phyloP scores from a whole-genome alignment of 2,888 invertebrate species.

The Apocheima hispidaria region DNA sequence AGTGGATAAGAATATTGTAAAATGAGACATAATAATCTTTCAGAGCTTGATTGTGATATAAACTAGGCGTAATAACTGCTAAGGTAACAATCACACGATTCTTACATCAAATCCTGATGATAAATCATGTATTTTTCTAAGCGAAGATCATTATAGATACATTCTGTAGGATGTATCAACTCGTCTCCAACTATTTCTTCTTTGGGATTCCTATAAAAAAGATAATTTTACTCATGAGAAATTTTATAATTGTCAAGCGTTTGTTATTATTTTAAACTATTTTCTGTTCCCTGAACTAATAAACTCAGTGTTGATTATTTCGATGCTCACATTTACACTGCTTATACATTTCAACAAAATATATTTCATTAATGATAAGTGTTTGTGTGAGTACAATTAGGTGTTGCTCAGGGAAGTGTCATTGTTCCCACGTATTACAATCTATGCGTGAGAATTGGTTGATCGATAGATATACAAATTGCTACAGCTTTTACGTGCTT shows the following conservation, averaged over 20 bases:
- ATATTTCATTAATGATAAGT: background rate
- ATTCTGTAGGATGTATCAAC: constrained; percentile 55
- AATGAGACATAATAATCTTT: too few species aligned
- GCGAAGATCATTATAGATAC: constrained; percentile 75
- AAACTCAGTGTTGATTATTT: background rate
- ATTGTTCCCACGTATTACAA: constrained; percentile 6
- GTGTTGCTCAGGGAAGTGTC: constrained; percentile 12
- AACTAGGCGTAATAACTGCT: background rate
- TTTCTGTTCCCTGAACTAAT: background rate
- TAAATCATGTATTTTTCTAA: constrained; percentile 71
- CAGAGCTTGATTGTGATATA: too few species aligned
- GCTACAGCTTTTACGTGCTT: background rate
- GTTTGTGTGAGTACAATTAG: background rate
- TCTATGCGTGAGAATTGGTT: background rate
- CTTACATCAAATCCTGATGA: constrained; percentile 79
- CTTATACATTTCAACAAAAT: too few species aligned
- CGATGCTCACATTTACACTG: too few species aligned
- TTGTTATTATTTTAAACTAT: background rate
- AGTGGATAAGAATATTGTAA: too few species aligned
- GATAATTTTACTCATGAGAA: background rate
- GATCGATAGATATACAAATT: background rate
- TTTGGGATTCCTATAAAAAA: constrained; percentile 43
- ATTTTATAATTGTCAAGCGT: background rate
- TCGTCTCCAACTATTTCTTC: constrained; percentile 43
- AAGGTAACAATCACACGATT: background rate